Conservation (phyloP, 2,113 vertebrate genomes). For the Camelus dromedarius region DNA sequence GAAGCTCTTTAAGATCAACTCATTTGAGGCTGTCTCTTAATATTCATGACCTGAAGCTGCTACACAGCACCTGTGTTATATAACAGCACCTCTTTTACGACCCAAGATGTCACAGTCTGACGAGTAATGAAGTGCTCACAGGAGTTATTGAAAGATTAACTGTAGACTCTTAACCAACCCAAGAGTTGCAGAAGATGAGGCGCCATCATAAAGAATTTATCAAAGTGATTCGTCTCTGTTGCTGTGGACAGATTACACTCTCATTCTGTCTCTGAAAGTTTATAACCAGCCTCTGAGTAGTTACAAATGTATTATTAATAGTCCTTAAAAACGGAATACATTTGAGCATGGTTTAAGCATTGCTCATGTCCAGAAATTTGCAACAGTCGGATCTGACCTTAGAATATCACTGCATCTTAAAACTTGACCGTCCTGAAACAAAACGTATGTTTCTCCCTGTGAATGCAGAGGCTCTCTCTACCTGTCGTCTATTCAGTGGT, state of each 20-base stretch:
- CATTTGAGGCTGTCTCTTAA: constrained; percentile 39
- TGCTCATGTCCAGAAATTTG: constrained; percentile 63
- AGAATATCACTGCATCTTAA: neutral
- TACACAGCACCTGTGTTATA: constrained; percentile 36
- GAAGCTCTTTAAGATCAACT: neutral
- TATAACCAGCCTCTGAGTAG: constrained; percentile 52
- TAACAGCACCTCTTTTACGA: constrained; percentile 59
- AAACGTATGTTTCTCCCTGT: constrained; percentile 43
- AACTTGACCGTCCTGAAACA: constrained; percentile 65
- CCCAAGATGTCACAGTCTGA: constrained; percentile 50
- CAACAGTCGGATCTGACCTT: constrained; percentile 40
- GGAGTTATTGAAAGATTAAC: constrained; percentile 66
- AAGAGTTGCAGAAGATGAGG: constrained; percentile 71
- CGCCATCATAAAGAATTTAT: constrained; percentile 81
- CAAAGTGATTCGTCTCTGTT: constrained; percentile 74
- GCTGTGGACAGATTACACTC: constrained; percentile 75
- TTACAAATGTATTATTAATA: constrained; percentile 84
- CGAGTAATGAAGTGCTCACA: constrained; percentile 63
- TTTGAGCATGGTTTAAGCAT: constrained; percentile 66
- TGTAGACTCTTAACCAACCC: constrained; percentile 67
- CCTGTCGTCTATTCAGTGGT: neutral
- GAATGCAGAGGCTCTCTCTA: neutral
- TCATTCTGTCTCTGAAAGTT: constrained; percentile 62
- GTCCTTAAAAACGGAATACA: constrained; percentile 64
- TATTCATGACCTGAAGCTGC: constrained; percentile 64